phyloP scores from a whole-genome alignment of 2,888 invertebrate species.

The Eupithecia exiguata region DNA sequence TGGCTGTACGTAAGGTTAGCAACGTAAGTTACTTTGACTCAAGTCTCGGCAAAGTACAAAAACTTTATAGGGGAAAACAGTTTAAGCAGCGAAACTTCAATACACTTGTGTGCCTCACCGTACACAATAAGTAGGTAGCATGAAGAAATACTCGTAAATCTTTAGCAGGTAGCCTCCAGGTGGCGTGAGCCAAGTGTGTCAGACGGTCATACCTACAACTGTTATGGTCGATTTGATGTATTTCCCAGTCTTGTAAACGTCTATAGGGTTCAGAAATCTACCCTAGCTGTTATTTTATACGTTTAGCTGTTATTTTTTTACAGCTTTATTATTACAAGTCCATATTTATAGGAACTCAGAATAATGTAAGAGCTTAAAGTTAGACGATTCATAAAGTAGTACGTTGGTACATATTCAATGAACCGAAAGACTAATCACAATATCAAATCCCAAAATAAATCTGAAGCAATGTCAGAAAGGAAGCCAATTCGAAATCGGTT shows the following conservation, averaged over 20 bases:
- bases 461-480: neutral
- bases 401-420: neutral
- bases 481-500: constrained; percentile 1
- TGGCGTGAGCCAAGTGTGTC: constrained; percentile 35
- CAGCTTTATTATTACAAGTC: constrained; percentile 30
- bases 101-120: constrained; percentile 24
- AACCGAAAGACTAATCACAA: neutral
- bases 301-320: constrained; percentile 24
- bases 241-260: constrained; percentile 37
- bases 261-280: constrained; percentile 31
- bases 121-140: constrained; percentile 40
- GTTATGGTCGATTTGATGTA: constrained; percentile 37
- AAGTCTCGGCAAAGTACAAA: neutral
- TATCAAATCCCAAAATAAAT: constrained; percentile 9
- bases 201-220: constrained; percentile 36
- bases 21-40: constrained; percentile 15
- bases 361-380: neutral
- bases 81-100: neutral
- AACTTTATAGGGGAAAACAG: neutral
- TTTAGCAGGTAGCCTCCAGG: constrained; percentile 30
- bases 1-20: constrained; percentile 24
- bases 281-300: constrained; percentile 14
- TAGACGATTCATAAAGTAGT: neutral
- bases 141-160: constrained; percentile 40
- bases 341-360: constrained; percentile 19